Evolutionary conservation across 2,797 vertebrate genomes (phyloP), one percentile per base, ranked within the genome.

Genomic region (Gallinago stenura): DNA sequence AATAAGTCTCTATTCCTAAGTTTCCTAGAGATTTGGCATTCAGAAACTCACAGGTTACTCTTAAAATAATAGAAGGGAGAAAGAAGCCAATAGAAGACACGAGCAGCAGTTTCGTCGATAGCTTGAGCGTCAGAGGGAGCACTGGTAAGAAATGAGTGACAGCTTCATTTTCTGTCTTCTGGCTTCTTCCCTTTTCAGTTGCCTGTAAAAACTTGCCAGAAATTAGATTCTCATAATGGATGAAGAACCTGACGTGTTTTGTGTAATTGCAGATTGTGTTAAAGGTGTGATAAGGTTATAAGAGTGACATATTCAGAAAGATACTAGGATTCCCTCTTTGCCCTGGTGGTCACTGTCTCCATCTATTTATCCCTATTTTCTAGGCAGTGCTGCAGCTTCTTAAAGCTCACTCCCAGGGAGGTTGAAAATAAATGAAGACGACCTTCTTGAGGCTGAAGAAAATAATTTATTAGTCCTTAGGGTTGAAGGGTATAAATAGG

Each of bases 391-490:
- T 91, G 62, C 73, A 92, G 10, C 56, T 53, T 83, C 82, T 64
- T 89, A 70, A 93, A 60, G 83, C 93, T 98, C 95, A 68, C 65
- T 95, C 82, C 82, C 60, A 66, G 88, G 95, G 95, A 96, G 92
- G 65, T 5, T 81, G 88, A 85, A 97, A 98, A 98, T 96, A 97
- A 98, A 97, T 97, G 95, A 98, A 92, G 96, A 97, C 11, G 81
- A 92, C 96, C 96, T 98, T 97, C 95, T 77, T 94, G 86, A 90
- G 93, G 68, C 95, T 31, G 68, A 96, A 95, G 93, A 95, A 97
- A 97, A 96, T 95, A 97, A 97, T 97, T 97, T 97, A 97, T 98
- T 98, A 97, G 95, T 95, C 96, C 93, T 90, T 64, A 77, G 69
- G 79, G 68, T 79, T 91, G 94, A 85, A 76, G 86, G 92, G 81